Conservation (phyloP, 2,888 invertebrate species). For the Rotaria macrura region DNA sequence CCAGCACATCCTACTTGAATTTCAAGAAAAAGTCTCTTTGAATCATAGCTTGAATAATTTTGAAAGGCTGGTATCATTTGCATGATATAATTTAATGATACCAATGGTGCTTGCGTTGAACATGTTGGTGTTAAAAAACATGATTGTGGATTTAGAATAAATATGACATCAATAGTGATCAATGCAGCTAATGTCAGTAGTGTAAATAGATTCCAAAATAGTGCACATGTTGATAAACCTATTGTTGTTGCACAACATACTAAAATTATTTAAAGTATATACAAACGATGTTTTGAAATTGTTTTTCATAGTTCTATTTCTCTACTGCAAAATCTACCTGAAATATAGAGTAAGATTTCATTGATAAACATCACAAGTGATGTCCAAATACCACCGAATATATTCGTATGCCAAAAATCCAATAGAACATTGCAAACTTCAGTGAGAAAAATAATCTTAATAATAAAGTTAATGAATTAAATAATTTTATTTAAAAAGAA, state of each 20-base stretch:
- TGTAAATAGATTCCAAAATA: background rate
- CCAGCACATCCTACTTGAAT: slow-evolving; percentile 13
- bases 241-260: background rate
- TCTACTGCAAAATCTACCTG: background rate
- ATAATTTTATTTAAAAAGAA: background rate
- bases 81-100: background rate
- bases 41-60: background rate
- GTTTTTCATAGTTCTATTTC: no score
- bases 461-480: background rate
- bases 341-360: background rate
- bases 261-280: background rate
- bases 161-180: background rate
- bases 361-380: background rate
- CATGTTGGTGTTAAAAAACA: slow-evolving; percentile 14
- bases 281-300: no score
- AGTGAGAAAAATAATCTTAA: background rate
- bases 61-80: background rate
- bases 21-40: background rate
- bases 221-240: background rate
- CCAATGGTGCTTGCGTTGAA: background rate
- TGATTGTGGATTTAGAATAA: background rate
- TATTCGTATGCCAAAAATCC: slow-evolving; percentile 6
- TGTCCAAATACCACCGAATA: background rate
- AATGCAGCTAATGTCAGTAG: background rate
- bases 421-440: background rate